phyloP scores from a whole-genome alignment of 2,797 vertebrate species.

The Acestrorhynchus altus region DNA sequence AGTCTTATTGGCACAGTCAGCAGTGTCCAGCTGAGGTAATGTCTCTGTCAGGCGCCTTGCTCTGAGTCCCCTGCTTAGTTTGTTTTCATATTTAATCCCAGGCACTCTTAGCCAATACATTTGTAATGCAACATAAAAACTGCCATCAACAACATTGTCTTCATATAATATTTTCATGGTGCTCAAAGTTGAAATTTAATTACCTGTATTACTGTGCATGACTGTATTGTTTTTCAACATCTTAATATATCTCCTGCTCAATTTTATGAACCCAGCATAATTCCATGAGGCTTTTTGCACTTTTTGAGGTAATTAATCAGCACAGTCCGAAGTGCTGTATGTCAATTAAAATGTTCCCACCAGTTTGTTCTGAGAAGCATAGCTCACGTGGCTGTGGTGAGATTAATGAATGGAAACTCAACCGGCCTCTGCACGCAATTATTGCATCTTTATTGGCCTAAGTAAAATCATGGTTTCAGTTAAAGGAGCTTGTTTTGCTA shows the following conservation, averaged over 20 bases:
- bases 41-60: slow-evolving; percentile 43
- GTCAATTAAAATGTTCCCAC: slow-evolving; percentile 24
- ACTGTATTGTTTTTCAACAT: slow-evolving; percentile 17
- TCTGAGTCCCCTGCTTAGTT: slow-evolving; percentile 20
- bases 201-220: not conserved
- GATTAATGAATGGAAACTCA: slow-evolving; percentile 69
- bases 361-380: slow-evolving; percentile 52
- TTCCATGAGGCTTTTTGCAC: slow-evolving; percentile 34
- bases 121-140: not conserved
- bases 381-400: slow-evolving; percentile 57
- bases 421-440: slow-evolving; percentile 63
- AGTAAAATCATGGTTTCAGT: slow-evolving; percentile 69
- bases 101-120: not conserved
- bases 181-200: not conserved
- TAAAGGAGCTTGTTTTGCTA: slow-evolving; percentile 58
- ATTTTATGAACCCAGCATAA: slow-evolving; percentile 5
- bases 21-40: slow-evolving; percentile 44
- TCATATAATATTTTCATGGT: not conserved
- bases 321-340: slow-evolving; percentile 12
- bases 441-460: slow-evolving; percentile 69
- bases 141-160: not conserved
- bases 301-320: slow-evolving; percentile 27
- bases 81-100: slow-evolving; percentile 1
- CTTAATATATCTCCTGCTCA: not conserved
- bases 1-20: slow-evolving; percentile 9